Conservation (phyloP, 2,113 vertebrate species). For the Talpa occidentalis region DNA sequence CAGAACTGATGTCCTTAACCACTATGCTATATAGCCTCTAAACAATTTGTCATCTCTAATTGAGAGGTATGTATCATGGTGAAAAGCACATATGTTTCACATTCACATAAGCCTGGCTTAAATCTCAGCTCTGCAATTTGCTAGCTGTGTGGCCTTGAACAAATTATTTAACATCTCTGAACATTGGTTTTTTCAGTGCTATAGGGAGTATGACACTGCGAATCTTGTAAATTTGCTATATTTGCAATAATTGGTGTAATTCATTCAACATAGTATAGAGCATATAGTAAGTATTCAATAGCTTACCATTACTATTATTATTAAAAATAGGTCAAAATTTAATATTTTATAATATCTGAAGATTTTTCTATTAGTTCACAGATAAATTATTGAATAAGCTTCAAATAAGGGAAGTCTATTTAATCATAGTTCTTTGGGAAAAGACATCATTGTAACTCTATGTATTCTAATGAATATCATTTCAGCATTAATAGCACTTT, state of each 20-base stretch:
- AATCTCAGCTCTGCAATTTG: slow-evolving; percentile 21
- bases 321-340: slow-evolving; percentile 54
- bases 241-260: slow-evolving; percentile 31
- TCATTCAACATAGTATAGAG: neutral
- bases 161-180: slow-evolving; percentile 63
- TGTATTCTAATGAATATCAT: neutral
- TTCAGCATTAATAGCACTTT: neutral
- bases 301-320: neutral
- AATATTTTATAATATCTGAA: slow-evolving; percentile 68
- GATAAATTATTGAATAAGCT: slow-evolving; percentile 63
- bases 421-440: neutral
- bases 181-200: neutral
- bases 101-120: slow-evolving; percentile 56
- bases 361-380: slow-evolving; percentile 65
- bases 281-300: slow-evolving; percentile 17
- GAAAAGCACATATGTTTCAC: slow-evolving; percentile 29
- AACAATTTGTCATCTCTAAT: slow-evolving; percentile 45
- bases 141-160: slow-evolving; percentile 49
- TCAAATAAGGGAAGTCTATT: slow-evolving; percentile 59
- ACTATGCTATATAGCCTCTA: neutral
- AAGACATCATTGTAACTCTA: neutral
- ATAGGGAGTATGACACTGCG: neutral
- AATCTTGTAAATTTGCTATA: neutral
- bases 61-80: neutral
- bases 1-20: neutral